Evolutionary conservation across 2,797 vertebrate species (phyloP), one percentile per base, ranked within the genome.

Genomic region (Sebastes matsubarae): DNA sequence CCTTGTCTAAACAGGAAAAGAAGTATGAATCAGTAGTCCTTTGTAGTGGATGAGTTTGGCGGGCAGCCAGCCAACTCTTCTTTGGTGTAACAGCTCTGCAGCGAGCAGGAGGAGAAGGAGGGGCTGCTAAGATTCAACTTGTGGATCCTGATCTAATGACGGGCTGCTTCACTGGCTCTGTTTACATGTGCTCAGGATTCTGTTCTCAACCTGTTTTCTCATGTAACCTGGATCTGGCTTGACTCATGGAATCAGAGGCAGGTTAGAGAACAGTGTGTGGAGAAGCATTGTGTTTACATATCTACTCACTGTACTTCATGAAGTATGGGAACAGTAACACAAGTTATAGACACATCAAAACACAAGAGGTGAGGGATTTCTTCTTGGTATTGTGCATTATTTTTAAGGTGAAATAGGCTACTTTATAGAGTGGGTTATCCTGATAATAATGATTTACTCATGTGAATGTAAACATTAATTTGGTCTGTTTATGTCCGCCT

Each of bases 1-100:
- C 84, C 87, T 92, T 94, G 92, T 95, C 91, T 94, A 95, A 95
- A 95, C 94, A 95, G 94, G 93, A 95, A 94, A 84, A 89, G 92
- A 88, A 82, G 84, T 87, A 85, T 91, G 89, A 93, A 92, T 93
- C 90, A 92, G 86, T 91, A 85, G 86, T 85, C 87, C 93, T 93
- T 93, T 92, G 92, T 94, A 94, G 92, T 91, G 90, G 88, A 93
- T 89, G 69, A 86, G 77, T 85, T 73, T 81, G 78, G 78, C 60
- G 30, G 92, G 90, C 92, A 79, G 68, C 25, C 32, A 27, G 88
- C 91, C 91, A 93, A 77, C 46, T 80, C 57, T 34, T 88, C 85
- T 70, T 75, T 75, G 77, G 61, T 83, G 81, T 80, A 81, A 77
- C 79, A 83, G 77, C 79, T 79, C 75, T 30, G 66, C 75, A 82